Base-by-base conservation (phyloP, 2,113 vertebrate genomes). In the Leucoraja erinaceus region DNA sequence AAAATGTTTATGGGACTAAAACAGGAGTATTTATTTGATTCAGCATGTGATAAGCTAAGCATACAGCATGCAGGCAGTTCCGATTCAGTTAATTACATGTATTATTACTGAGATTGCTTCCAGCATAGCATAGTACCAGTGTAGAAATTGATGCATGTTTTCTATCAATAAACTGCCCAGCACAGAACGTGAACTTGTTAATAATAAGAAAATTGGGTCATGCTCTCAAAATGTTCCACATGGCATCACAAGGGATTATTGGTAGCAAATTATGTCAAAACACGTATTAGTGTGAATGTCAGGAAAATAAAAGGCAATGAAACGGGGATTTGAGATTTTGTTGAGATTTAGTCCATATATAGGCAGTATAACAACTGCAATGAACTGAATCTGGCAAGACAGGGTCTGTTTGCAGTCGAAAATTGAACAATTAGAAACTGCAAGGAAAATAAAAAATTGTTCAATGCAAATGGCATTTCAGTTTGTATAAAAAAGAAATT, bases 31-130 rank as follows among this genome's bases (percentile, higher is more conserved):
- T 88, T 63, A 88, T 88, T 88, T 88, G 28, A 31, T 88, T 88
- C 83, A 88, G 28, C 8, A 63, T 88, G n/a, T 88, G 11, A 28
- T 88, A 63, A 88, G 59, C 59, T 31, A 66, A 83, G 59, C n/a
- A 88, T 88, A 88, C 83, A 66, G n/a, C 16, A 25, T 88, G 83
- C 59, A 88, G 63, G 28, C 56, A 31, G 56, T 61, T 88, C 59
- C n/a, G 83, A 18, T 28, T 66, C 59, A 88, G 59, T 88, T 63
- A 88, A 66, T 88, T 88, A 63, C 14, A n/a, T 31, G n/a, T 63
- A 63, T 88, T 88, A 88, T 88, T 88, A 88, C 63, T 63, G 83
- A 88, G 83, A 66, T 63, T 63, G 83, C 83, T 88, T 63, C 83
- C 59, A 63, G 14, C 83, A 86, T 61, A n/a, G 81, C 81, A 88